Base-by-base conservation (phyloP, 2,113 vertebrate species). In the Dipodomys ordii region DNA sequence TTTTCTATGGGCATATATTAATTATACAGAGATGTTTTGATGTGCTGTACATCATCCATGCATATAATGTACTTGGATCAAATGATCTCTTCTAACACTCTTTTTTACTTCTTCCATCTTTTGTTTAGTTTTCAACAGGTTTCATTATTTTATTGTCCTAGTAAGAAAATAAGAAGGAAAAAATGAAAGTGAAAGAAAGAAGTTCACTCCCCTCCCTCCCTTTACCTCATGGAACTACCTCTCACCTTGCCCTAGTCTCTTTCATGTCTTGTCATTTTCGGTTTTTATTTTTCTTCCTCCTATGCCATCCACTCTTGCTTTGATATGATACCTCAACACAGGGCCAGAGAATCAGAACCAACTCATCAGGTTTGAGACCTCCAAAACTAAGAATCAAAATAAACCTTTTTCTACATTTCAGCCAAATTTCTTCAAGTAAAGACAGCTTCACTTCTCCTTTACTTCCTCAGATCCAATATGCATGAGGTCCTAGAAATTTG, bases 391-490 rank as follows among this genome's bases (percentile, higher is more conserved):
- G 22, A 69, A 16, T 2, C 22, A 19, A 69, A n/a, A 76, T 28
- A 32, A 72, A n/a, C 9, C 27, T 22, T 82, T 77, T 67, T 76
- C 13, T n/a, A 23, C 39, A 16, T 28, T 11, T 68, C 46, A 60
- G 28, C 6, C 35, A 44, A 64, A 71, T 88, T 82, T 88, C 32
- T 23, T 87, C 71, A 93, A 69, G 25, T 18, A 90, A 90, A 95
- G 60, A 30, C 22, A 69, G 19, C 20, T n/a, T n/a, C 49, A 53
- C 11, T 87, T 81, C 77, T 64, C 5, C 27, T 69, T 86, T 46
- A 2, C 18, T 35, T 84, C 22, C 23, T 27, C 16, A 83, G 84
- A 65, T 64, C 79, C 20, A 84, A 6, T 76, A 91, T 46, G 9
- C 78, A 79, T 88, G 87, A 83, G 12, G 11, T 77, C 11, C 91